These are phyloP conservation scores for Dolichopus griseipennis DNA, from an alignment of 2,888 invertebrate species.

Conservation along the genomic window DNA sequence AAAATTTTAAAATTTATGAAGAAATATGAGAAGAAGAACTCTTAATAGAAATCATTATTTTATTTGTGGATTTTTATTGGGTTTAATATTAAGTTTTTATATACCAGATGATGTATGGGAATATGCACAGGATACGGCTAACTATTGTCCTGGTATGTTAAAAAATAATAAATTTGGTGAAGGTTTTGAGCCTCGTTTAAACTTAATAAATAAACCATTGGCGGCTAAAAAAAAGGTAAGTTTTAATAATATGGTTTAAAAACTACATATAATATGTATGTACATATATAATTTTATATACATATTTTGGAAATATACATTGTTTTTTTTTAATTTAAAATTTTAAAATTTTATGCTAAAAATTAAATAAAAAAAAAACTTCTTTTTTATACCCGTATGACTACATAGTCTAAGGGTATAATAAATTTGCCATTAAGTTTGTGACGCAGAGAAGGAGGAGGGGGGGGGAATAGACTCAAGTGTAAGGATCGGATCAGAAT, in stretches of 20 bases:
- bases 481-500: no score
- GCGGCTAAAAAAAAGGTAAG: constrained; percentile 43
- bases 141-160: constrained; percentile 38
- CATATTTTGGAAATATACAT: no score
- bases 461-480: no score
- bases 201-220: constrained; percentile 43
- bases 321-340: no score
- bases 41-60: constrained; percentile 41
- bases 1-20: background rate
- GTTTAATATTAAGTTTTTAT: constrained; percentile 38
- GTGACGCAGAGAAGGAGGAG: no score
- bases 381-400: no score
- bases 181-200: constrained; percentile 43
- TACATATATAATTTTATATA: no score
- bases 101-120: constrained; percentile 41
- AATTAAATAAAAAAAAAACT: no score
- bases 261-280: no score
- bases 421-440: no score
- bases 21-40: constrained; percentile 37
- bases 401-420: no score
- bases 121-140: constrained; percentile 40
- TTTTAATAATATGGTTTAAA: constrained; percentile 15
- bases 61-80: constrained; percentile 38
- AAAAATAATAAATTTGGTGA: constrained; percentile 41
- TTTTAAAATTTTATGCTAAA: no score